Evolutionary conservation across 2,888 invertebrate genomes (phyloP).

Genomic region (Eilema depressum): DNA sequence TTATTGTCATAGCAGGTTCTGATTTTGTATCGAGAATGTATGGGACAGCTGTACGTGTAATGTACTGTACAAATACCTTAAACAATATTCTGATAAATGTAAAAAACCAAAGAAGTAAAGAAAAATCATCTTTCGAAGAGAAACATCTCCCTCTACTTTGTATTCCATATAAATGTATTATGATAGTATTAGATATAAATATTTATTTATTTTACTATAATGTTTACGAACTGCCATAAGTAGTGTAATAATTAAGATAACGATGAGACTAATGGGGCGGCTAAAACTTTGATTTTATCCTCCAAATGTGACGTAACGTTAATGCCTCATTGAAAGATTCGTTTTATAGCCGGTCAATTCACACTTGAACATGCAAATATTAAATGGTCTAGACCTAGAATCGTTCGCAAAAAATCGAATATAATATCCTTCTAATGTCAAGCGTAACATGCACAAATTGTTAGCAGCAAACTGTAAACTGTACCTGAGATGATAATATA

Average conservation of each 20-base stretch:
- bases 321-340: background rate
- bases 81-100: conserved; percentile 25
- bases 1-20: background rate
- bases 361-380: background rate
- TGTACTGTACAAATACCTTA: background rate
- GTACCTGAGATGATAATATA: background rate
- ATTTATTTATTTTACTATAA: conserved; percentile 78
- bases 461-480: background rate
- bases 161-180: conserved; percentile 29
- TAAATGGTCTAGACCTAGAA: background rate
- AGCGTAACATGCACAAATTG: background rate
- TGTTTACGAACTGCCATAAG: conserved; percentile 80
- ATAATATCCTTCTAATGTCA: background rate
- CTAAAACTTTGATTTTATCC: background rate
- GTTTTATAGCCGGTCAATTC: conserved; percentile 1
- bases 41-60: conserved; percentile 12
- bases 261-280: conserved; percentile 13
- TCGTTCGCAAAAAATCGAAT: background rate
- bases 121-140: conserved; percentile 23
- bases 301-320: background rate
- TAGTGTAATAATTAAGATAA: conserved; percentile 65
- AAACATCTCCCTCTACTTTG: conserved; percentile 16
- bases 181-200: conserved; percentile 44
- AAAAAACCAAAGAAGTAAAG: conserved; percentile 50
- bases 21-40: conserved; percentile 6